Evolutionary conservation across 2,113 vertebrate species (phyloP).

Genomic region (Istiophorus platypterus): DNA sequence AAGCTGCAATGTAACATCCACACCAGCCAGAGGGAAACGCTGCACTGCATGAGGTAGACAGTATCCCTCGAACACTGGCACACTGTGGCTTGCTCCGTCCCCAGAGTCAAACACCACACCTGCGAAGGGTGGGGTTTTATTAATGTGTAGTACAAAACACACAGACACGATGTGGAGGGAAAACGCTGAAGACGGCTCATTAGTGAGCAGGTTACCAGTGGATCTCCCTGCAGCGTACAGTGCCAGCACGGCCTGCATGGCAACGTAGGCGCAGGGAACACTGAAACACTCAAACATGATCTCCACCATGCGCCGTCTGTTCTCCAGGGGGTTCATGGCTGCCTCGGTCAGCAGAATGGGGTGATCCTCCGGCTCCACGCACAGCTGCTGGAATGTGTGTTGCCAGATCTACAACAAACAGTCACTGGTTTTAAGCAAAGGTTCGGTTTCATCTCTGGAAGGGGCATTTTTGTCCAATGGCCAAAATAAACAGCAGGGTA

Average conservation of each 20-base stretch:
- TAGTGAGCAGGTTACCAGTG: constrained; percentile 65
- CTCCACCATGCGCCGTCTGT: constrained; percentile 80
- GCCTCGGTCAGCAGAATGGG: constrained; percentile 83
- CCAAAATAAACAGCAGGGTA: too few species aligned
- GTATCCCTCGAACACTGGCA: constrained; percentile 85
- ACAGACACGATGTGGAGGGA: background rate
- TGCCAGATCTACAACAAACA: constrained; percentile 81
- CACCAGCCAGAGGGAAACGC: constrained; percentile 81
- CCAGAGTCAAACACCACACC: constrained; percentile 86
- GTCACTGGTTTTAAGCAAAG: background rate
- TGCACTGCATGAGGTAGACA: constrained; percentile 83
- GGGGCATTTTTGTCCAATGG: too few species aligned
- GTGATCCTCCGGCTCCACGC: constrained; percentile 78
- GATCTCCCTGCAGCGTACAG: constrained; percentile 81
- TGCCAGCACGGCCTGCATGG: constrained; percentile 83
- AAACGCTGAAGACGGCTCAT: background rate
- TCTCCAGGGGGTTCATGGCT: constrained; percentile 76
- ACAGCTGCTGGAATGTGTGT: constrained; percentile 81
- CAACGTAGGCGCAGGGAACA: constrained; percentile 81
- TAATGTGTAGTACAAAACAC: background rate
- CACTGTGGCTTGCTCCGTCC: constrained; percentile 83
- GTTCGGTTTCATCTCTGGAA: background rate
- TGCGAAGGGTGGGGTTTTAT: constrained; percentile 18
- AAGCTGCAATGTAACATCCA: constrained; percentile 82
- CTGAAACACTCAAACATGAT: constrained; percentile 84